A percentile compares a stretch with the other conserved stretches of the same genome.
phyloP scores from a whole-genome alignment of 2,797 vertebrate species.

The Cuculus canorus region DNA sequence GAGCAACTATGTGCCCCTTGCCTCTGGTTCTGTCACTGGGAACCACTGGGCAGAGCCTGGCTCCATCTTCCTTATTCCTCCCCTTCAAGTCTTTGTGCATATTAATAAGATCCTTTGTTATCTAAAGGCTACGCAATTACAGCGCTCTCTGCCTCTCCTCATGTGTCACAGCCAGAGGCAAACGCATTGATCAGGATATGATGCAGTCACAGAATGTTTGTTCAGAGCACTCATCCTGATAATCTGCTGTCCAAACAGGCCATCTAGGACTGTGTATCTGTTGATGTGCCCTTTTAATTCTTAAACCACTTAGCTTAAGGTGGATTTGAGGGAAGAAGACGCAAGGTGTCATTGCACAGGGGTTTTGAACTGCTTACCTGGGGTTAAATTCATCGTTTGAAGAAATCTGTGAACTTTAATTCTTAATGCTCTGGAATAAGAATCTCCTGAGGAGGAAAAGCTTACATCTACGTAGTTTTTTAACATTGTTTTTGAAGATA shows the following conservation, averaged over 20 bases:
- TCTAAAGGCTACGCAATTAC: neutral
- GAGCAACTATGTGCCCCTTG: neutral
- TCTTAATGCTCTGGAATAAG: neutral
- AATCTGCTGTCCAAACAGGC: neutral
- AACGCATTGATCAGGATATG: neutral
- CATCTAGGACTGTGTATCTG: neutral
- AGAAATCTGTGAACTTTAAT: neutral
- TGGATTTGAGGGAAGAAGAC: neutral
- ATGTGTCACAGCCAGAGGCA: neutral
- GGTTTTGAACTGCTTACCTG: neutral
- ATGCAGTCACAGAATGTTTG: neutral
- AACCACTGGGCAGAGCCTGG: neutral
- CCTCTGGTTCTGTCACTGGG: neutral
- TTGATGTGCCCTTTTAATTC: neutral
- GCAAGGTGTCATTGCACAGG: neutral
- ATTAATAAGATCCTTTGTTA: neutral
- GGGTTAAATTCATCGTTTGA: neutral
- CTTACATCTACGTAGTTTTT: neutral
- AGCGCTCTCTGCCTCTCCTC: neutral
- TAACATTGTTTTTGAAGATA: neutral
- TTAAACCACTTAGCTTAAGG: neutral
- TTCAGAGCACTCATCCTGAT: neutral
- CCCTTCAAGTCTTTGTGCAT: neutral
- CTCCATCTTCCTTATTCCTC: neutral
- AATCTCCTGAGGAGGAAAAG: neutral